Evolutionary conservation across 2,797 vertebrate genomes (phyloP), one percentile per base, ranked within the genome.

Genomic region (Muscicapa striata): DNA sequence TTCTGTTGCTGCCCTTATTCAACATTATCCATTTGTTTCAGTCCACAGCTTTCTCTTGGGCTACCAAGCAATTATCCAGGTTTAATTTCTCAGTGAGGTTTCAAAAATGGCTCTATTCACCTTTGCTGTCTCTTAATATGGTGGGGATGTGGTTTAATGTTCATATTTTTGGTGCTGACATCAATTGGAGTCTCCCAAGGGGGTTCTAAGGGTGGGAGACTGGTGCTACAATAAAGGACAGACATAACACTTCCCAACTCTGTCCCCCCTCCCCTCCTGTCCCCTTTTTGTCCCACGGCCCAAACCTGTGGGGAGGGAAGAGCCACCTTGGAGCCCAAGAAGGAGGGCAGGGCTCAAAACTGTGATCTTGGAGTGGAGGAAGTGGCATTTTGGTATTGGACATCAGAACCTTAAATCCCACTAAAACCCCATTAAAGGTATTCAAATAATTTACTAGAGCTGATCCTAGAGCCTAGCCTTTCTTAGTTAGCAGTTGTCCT

Each of bases 271-370:
- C n/a, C 55, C 0, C 0, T 48, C 5, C 15, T 67, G 32, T 80
- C 20, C 11, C 4, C 1, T 26, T 48, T 75, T 48, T 30, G 17
- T 38, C 48, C 30, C 15, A 2, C 38, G 23, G 24, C 22, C 8
- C 22, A 66, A 58, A 66, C 5, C 26, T 20, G 7, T 24, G 18
- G 12, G 32, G 36, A 67, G 4, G 29, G 2, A 73, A 79, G 27
- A 81, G 15, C 15, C 32, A 43, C 45, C 76, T 4, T 3, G 5
- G 32, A 87, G 29, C 6, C 67, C 3, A 0, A 0, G 1, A 2
- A 40, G 30, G 13, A 87, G 29, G 3, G 5, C 11, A 58, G 9
- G 26, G 9, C 6, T 11, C 27, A 54, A 43, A 75, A 8, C 20
- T 55, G n/a, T n/a, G 24, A 43, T 18, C 15, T 41, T 5, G 1